Evolutionary conservation across 1,140 invertebrate genomes (phyloP).

Genomic region (Drosophila willistoni): DNA sequence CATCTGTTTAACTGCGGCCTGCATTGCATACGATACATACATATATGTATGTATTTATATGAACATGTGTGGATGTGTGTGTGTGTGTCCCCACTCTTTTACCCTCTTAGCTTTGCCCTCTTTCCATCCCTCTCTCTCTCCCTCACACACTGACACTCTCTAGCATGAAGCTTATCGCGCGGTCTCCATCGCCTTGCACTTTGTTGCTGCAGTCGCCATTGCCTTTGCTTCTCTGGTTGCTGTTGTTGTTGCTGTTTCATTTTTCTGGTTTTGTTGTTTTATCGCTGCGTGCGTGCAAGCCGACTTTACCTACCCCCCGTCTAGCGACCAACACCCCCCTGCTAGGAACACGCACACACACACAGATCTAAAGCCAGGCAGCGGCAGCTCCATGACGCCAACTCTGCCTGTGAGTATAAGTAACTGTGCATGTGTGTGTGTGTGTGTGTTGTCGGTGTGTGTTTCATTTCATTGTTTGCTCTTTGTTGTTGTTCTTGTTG

Average conservation of each 20-base stretch:
- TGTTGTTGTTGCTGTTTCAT: slow-evolving; percentile 44
- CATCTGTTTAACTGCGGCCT: slow-evolving; percentile 79
- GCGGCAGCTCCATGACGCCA: slow-evolving; percentile 42
- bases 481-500: slow-evolving; percentile 59
- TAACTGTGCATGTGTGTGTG: slow-evolving; percentile 18
- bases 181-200: slow-evolving; percentile 76
- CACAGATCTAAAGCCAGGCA: slow-evolving; percentile 13
- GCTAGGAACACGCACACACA: slow-evolving; percentile 44
- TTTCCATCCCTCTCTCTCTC: slow-evolving; percentile 23
- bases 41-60: slow-evolving; percentile 22
- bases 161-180: slow-evolving; percentile 54
- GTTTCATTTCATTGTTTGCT: slow-evolving; percentile 71
- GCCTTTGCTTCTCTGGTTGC: slow-evolving; percentile 36
- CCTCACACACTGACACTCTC: slow-evolving; percentile 20
- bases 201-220: slow-evolving; percentile 56
- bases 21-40: slow-evolving; percentile 49
- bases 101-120: not conserved
- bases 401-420: slow-evolving; percentile 22
- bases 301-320: slow-evolving; percentile 40
- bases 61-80: slow-evolving; percentile 3
- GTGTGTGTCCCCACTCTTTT: slow-evolving; percentile 31
- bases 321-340: slow-evolving; percentile 24
- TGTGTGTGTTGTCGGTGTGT: slow-evolving; percentile 16
- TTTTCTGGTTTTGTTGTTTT: slow-evolving; percentile 56
- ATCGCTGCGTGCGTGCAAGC: slow-evolving; percentile 77